These are phyloP conservation scores for Zosterops lateralis DNA, from an alignment of 2,113 vertebrate genomes.

Conservation along the genomic window DNA sequence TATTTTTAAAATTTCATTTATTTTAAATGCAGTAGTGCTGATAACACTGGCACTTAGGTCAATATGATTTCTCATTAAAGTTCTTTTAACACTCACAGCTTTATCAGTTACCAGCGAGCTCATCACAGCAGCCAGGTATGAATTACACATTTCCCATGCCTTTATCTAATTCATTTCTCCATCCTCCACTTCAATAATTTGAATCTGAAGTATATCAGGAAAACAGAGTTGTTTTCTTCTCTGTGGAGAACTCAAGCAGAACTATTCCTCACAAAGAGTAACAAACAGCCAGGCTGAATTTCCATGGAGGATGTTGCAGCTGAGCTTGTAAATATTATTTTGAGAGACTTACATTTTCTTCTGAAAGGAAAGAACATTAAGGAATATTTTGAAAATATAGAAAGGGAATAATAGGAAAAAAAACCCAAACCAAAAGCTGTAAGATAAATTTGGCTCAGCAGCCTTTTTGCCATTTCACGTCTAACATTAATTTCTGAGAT, in stretches of 20 bases:
- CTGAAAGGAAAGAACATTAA: slow-evolving; percentile 10
- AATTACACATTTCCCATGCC: background rate
- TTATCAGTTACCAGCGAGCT: background rate
- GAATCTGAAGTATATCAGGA: slow-evolving; percentile 20
- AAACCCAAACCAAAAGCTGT: background rate
- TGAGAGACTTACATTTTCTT: slow-evolving; percentile 12
- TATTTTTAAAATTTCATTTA: background rate
- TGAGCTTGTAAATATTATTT: slow-evolving; percentile 36
- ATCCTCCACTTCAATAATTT: background rate
- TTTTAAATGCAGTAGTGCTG: background rate
- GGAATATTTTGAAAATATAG: background rate
- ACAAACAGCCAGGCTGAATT: background rate
- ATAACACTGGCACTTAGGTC: background rate
- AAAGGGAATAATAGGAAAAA: background rate
- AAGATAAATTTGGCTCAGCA: background rate
- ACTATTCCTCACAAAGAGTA: background rate
- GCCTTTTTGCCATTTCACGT: background rate
- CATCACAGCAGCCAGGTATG: background rate
- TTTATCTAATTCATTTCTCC: background rate
- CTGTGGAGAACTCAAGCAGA: background rate
- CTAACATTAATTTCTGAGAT: background rate
- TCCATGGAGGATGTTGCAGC: background rate
- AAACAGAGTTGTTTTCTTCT: slow-evolving; percentile 29
- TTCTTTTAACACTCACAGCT: background rate
- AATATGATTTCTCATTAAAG: background rate